Evolutionary conservation across 2,888 invertebrate genomes (phyloP).

Genomic region (Acronicta alni): DNA sequence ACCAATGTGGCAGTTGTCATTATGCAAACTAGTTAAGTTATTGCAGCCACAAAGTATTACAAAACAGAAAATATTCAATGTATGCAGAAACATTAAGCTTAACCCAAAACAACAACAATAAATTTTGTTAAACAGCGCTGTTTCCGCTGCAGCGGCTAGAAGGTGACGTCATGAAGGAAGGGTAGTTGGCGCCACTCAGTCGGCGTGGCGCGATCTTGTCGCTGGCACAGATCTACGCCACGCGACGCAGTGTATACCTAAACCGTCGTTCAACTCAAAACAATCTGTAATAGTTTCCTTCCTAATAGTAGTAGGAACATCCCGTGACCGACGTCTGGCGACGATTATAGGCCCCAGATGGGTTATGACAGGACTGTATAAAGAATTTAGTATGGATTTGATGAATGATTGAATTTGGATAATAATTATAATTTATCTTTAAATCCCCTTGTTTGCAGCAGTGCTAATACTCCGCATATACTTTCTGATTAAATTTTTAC

Average conservation of each 20-base stretch:
- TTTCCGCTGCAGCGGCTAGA: constrained; percentile 54
- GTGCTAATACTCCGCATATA: constrained; percentile 4
- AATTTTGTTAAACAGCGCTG: constrained; percentile 29
- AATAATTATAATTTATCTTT: constrained; percentile 6
- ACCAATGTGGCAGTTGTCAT: too few species aligned
- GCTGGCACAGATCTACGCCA: constrained; percentile 66
- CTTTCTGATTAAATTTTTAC: constrained; percentile 28
- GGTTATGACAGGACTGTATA: too few species aligned
- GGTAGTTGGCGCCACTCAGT: constrained; percentile 68
- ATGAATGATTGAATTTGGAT: too few species aligned
- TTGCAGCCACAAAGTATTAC: too few species aligned
- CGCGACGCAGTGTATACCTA: constrained; percentile 19
- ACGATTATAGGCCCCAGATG: too few species aligned
- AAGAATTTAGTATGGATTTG: too few species aligned
- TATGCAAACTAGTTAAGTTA: too few species aligned
- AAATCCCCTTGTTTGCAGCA: constrained; percentile 11
- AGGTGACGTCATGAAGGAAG: constrained; percentile 48
- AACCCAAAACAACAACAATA: constrained; percentile 10
- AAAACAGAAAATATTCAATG: not conserved
- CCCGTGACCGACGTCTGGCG: too few species aligned
- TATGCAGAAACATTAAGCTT: not conserved
- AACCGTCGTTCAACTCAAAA: constrained; percentile 12
- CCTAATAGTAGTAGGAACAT: too few species aligned
- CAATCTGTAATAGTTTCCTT: too few species aligned
- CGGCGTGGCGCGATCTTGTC: constrained; percentile 64